Percentiles rank a stretch among this genome's conserved stretches.
These are phyloP conservation scores for Triplophysa siluroides DNA, from an alignment of 2,113 vertebrate species.

Conservation along the genomic window DNA sequence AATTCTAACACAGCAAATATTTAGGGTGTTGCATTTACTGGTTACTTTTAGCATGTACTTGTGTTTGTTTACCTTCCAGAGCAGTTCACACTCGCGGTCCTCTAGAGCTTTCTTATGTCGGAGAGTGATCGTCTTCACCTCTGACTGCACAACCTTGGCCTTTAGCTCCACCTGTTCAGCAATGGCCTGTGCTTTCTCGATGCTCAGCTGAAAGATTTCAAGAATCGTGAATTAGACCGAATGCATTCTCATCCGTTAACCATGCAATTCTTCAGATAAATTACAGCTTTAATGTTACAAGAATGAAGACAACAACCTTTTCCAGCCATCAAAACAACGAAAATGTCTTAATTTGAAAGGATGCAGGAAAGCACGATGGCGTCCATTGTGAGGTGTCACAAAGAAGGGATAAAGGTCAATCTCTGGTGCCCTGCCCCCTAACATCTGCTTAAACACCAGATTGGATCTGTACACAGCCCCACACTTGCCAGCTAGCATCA, in stretches of 20 bases:
- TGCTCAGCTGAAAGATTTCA: slow-evolving; percentile 81
- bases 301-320: not conserved
- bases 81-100: slow-evolving; percentile 93
- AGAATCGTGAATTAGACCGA: not conserved
- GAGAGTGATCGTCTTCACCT: slow-evolving; percentile 93
- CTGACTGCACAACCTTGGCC: slow-evolving; percentile 93
- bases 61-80: slow-evolving; percentile 91
- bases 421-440: slow-evolving; percentile 43
- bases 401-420: slow-evolving; percentile 31
- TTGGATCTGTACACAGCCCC: not conserved
- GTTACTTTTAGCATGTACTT: not conserved
- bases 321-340: not conserved
- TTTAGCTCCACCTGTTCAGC: slow-evolving; percentile 98
- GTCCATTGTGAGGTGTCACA: slow-evolving; percentile 50
- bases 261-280: too few relatives aligned
- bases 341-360: slow-evolving; percentile 34
- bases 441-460: slow-evolving; percentile 48
- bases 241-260: not conserved
- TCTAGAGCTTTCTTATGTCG: slow-evolving; percentile 94
- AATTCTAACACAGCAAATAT: too few relatives aligned
- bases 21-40: not conserved
- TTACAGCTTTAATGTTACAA: not conserved
- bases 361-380: slow-evolving; percentile 30
- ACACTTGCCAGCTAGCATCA: slow-evolving; percentile 5
- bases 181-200: slow-evolving; percentile 96